Evolutionary conservation across 2,888 invertebrate species (phyloP).

Genomic region (Mythimna albipuncta): DNA sequence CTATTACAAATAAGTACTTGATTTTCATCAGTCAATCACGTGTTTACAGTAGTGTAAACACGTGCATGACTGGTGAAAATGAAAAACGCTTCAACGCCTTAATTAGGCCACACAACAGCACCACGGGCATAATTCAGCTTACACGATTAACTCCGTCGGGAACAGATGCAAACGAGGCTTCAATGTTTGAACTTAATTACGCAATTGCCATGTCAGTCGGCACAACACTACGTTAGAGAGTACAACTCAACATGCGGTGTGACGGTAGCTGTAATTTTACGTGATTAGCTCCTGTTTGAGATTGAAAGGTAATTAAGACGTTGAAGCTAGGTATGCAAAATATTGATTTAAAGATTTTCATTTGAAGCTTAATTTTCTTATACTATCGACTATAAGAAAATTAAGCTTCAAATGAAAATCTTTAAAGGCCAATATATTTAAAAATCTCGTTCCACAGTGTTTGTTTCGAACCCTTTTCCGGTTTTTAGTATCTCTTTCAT

Average conservation of each 20-base stretch:
- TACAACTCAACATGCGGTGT: constrained; percentile 31
- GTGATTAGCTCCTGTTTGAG: constrained; percentile 36
- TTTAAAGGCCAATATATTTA: no score
- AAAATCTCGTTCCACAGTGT: no score
- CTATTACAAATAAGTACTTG: background rate
- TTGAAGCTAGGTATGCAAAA: background rate
- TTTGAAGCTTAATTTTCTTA: no score
- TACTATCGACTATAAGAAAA: no score
- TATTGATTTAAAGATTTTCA: background rate
- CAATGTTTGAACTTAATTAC: constrained; percentile 76
- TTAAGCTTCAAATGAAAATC: no score
- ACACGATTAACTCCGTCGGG: constrained; percentile 69
- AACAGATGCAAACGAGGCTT: constrained; percentile 72
- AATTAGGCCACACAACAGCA: constrained; percentile 31
- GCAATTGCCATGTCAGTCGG: constrained; percentile 64
- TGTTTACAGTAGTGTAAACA: background rate
- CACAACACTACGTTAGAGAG: constrained; percentile 18
- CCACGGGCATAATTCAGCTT: constrained; percentile 66
- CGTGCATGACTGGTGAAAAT: no score
- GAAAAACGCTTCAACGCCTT: constrained; percentile 8
- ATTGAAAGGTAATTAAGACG: constrained; percentile 26
- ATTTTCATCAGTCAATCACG: background rate
- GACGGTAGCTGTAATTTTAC: constrained; percentile 33
- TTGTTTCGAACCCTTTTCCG: no score
- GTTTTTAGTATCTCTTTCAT: no score